phyloP scores from a whole-genome alignment of 2,113 vertebrate species.

The Psilopsiagon aymara region DNA sequence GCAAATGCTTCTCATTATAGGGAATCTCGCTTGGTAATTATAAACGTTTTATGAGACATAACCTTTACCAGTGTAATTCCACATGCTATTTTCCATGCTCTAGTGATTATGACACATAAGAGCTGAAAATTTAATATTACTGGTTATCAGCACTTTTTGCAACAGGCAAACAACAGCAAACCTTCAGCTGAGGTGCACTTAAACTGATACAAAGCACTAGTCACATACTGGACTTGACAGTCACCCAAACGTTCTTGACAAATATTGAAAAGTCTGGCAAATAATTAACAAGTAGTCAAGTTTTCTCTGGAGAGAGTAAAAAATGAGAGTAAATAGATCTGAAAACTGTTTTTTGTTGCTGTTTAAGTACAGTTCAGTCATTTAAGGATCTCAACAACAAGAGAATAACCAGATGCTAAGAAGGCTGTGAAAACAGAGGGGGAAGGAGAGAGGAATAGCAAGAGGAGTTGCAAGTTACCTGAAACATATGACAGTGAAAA shows the following conservation, averaged over 20 bases:
- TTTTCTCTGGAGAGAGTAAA: not conserved
- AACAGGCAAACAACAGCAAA: not conserved
- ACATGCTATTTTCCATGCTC: not conserved
- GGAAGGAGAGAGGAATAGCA: not conserved
- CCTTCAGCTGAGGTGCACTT: not conserved
- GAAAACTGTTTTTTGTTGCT: not conserved
- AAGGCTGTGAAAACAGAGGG: not conserved
- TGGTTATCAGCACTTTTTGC: not conserved
- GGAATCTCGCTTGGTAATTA: constrained; percentile 46
- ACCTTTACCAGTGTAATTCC: not conserved
- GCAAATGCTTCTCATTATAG: constrained; percentile 78
- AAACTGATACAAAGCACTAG: not conserved
- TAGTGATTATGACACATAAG: not conserved
- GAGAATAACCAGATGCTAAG: not conserved
- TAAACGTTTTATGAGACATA: not conserved
- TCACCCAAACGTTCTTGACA: not conserved
- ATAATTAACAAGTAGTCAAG: not conserved
- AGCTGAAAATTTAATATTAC: not conserved
- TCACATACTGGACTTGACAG: not conserved
- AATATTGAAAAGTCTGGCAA: not conserved
- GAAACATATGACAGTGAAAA: not conserved
- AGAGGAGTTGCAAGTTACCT: not conserved
- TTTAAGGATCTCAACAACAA: not conserved
- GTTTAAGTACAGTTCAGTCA: not conserved
- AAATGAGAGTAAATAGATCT: not conserved